Conservation (phyloP, 2,113 vertebrate genomes). For the Porphyrio hochstetteri region DNA sequence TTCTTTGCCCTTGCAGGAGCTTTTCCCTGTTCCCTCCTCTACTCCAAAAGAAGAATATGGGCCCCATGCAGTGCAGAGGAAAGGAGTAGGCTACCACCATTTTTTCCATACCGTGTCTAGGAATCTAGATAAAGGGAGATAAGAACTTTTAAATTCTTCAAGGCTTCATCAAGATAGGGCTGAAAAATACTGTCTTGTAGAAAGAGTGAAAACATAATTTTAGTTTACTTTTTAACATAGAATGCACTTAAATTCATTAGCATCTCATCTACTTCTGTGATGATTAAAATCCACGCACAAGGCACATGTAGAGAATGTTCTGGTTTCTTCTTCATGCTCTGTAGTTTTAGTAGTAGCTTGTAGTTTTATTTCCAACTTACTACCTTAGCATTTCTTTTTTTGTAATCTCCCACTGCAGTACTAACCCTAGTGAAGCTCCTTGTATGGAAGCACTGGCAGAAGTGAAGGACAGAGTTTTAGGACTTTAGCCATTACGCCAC, state of each 20-base stretch:
- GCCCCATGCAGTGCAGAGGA: slow-evolving; percentile 4
- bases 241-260: background rate
- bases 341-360: background rate
- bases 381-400: background rate
- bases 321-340: background rate
- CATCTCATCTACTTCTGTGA: background rate
- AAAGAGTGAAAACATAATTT: slow-evolving; percentile 5
- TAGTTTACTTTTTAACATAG: slow-evolving; percentile 8
- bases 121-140: background rate
- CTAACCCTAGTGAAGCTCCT: background rate
- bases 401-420: background rate
- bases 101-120: slow-evolving; percentile 31
- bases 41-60: background rate
- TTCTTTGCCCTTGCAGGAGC: slow-evolving; percentile 4
- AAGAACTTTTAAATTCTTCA: background rate
- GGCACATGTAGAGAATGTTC: background rate
- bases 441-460: background rate
- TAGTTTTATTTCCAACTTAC: background rate
- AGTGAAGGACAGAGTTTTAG: background rate
- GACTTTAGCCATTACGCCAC: background rate
- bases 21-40: background rate
- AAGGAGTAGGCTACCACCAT: background rate
- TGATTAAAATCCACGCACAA: background rate
- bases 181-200: background rate
- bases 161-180: background rate